A percentile compares a stretch with the other conserved stretches of the same genome.
Evolutionary conservation across 2,888 invertebrate species (phyloP).

Genomic region (Stomorhina lunata): DNA sequence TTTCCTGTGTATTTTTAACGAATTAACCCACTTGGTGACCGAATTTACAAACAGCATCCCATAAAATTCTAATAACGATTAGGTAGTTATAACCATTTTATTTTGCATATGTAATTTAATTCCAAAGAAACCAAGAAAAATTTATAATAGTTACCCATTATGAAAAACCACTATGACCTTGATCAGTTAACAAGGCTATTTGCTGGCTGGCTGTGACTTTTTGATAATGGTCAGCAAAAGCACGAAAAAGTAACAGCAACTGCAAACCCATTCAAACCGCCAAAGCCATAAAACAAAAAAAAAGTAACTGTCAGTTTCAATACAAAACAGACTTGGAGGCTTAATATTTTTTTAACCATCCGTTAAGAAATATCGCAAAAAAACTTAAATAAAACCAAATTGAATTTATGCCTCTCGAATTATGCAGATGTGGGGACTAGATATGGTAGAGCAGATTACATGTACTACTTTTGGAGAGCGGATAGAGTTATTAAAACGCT

Average conservation of each 20-base stretch:
- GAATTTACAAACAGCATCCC: no score
- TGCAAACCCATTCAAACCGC: neutral
- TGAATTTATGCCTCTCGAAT: neutral
- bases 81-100: neutral
- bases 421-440: no score
- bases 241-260: neutral
- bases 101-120: neutral
- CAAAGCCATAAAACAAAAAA: constrained; percentile 9
- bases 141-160: neutral
- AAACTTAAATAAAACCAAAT: neutral
- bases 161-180: constrained; percentile 11
- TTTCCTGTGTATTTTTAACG: no score
- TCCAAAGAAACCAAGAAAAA: neutral
- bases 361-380: constrained; percentile 5
- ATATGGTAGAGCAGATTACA: neutral
- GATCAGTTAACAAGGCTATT: constrained; percentile 22
- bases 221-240: neutral
- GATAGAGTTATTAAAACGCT: constrained; percentile 58
- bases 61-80: no score
- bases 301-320: constrained; percentile 15
- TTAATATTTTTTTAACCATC: neutral
- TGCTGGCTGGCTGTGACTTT: constrained; percentile 2
- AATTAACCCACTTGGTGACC: no score
- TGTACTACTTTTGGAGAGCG: neutral
- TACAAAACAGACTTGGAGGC: neutral